Conservation (phyloP, 2,113 vertebrate species). For the Pachypanchax playfairii region DNA sequence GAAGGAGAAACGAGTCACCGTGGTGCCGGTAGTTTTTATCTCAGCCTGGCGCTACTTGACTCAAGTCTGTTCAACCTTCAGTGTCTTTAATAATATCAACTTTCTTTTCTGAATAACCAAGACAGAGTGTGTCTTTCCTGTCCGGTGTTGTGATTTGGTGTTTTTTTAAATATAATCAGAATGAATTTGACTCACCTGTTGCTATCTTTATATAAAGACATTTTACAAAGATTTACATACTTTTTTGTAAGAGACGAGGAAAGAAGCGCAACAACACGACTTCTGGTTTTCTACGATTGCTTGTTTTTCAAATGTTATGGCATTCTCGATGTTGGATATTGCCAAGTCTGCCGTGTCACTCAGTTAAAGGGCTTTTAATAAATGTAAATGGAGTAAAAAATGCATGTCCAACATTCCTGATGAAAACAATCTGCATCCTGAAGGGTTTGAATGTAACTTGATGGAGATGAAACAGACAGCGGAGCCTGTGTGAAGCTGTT, state of each 20-base stretch:
- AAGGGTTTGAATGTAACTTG: slow-evolving; percentile 78
- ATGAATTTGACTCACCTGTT: slow-evolving; percentile 64
- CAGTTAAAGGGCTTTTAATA: slow-evolving; percentile 75
- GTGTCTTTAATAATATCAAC: slow-evolving; percentile 74
- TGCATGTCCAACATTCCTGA: slow-evolving; percentile 77
- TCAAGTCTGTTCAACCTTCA: slow-evolving; percentile 66
- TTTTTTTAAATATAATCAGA: slow-evolving; percentile 69
- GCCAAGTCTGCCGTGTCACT: slow-evolving; percentile 69
- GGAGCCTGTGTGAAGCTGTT: slow-evolving; percentile 47
- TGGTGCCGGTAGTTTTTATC: slow-evolving; percentile 69
- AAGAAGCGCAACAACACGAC: slow-evolving; percentile 42
- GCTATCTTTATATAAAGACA: slow-evolving; percentile 54
- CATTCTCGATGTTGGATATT: slow-evolving; percentile 62
- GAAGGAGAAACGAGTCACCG: slow-evolving; percentile 65
- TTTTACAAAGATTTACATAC: slow-evolving; percentile 38
- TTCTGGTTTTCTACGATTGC: slow-evolving; percentile 60
- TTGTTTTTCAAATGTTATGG: slow-evolving; percentile 59
- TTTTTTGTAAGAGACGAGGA: slow-evolving; percentile 67
- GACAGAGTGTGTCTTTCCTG: slow-evolving; percentile 67
- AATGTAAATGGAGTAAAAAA: slow-evolving; percentile 76
- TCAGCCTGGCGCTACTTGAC: slow-evolving; percentile 39
- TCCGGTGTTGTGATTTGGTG: slow-evolving; percentile 77
- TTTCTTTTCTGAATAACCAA: slow-evolving; percentile 37
- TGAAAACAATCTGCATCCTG: slow-evolving; percentile 71
- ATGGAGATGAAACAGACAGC: slow-evolving; percentile 63